Conservation (phyloP, 2,797 vertebrate species). For the Netta rufina region DNA sequence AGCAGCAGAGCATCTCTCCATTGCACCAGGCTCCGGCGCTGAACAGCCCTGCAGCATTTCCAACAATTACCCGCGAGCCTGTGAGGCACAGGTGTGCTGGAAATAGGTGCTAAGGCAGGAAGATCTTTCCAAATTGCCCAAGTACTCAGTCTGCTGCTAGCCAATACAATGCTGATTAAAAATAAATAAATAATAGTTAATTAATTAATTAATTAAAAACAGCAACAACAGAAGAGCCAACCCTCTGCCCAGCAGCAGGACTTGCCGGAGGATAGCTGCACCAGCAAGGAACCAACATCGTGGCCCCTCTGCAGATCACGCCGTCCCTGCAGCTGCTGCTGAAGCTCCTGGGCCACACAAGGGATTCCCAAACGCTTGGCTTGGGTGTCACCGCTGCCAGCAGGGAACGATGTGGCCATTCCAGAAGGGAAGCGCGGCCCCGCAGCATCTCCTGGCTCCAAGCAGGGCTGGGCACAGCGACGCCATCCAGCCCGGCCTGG, state of each 20-base stretch:
- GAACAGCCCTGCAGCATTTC: background rate
- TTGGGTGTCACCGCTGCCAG: background rate
- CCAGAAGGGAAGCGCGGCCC: background rate
- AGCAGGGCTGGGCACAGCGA: fast-evolving
- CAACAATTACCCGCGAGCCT: background rate
- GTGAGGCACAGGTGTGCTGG: background rate
- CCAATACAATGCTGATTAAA: background rate
- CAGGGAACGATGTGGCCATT: background rate
- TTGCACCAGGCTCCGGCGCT: background rate
- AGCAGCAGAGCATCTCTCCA: constrained; percentile 17
- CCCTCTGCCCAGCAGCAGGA: background rate
- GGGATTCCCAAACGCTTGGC: background rate
- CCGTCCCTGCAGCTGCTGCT: background rate
- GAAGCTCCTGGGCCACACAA: background rate
- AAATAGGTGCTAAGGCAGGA: background rate
- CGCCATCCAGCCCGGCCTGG: background rate
- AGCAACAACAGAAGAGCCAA: background rate
- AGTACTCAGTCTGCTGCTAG: background rate
- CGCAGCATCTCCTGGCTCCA: background rate
- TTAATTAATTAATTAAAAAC: too few species aligned
- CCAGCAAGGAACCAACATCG: background rate
- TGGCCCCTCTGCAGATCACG: background rate
- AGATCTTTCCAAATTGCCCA: background rate
- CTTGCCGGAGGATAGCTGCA: background rate
- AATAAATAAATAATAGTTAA: background rate